These are phyloP conservation scores for Carapus acus DNA, from an alignment of 2,797 vertebrate genomes.

Conservation along the genomic window DNA sequence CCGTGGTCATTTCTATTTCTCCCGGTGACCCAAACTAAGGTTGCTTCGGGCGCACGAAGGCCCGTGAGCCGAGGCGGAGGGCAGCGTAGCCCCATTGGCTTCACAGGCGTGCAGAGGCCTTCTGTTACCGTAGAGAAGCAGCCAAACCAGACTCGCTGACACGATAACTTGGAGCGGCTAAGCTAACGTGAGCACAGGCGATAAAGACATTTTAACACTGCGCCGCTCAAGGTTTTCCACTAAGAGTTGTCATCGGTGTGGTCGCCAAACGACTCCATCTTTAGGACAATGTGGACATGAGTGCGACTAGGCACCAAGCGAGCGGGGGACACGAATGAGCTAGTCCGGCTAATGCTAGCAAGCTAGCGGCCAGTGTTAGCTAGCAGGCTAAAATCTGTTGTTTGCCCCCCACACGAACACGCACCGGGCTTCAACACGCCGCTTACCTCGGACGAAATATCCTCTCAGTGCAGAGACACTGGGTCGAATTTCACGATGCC, in stretches of 20 bases:
- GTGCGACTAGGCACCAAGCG: conserved; percentile 12
- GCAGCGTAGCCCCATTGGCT: conserved; percentile 39
- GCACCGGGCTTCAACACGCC: conserved; percentile 17
- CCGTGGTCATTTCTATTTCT: conserved; percentile 22
- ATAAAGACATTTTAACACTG: background rate
- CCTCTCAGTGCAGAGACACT: conserved; percentile 28
- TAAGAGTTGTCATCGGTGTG: no score
- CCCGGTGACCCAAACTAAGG: conserved; percentile 34
- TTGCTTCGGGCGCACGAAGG: conserved; percentile 32
- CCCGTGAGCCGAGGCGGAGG: conserved; percentile 35
- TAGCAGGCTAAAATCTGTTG: conserved; percentile 61
- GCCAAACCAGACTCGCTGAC: conserved; percentile 28
- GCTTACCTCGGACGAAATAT: conserved; percentile 68
- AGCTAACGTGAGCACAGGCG: conserved; percentile 34
- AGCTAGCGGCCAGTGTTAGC: conserved; percentile 44
- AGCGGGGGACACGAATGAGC: conserved; percentile 10
- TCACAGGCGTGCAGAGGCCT: conserved; percentile 49
- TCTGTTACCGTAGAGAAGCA: conserved; percentile 50
- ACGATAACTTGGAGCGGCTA: conserved; percentile 47
- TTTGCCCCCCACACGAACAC: conserved; percentile 50
- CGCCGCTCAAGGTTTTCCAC: no score
- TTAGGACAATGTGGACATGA: background rate
- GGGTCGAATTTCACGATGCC: conserved; percentile 10
- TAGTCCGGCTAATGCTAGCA: conserved; percentile 14
- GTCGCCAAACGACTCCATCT: background rate